phyloP scores from a whole-genome alignment of 1,140 invertebrate genomes.

The Drosophila seguyi region DNA sequence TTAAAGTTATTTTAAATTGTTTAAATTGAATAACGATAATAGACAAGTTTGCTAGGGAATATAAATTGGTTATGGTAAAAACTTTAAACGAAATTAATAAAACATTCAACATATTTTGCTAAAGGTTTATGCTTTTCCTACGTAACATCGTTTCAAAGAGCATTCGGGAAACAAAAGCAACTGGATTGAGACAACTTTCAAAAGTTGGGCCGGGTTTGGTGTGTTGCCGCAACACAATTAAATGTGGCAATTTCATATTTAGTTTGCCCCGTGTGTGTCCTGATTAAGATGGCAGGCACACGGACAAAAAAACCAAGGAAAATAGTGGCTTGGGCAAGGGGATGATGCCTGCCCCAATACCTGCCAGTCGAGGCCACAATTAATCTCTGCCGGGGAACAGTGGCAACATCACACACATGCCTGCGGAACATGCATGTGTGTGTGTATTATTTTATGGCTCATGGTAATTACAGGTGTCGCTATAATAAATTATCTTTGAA shows the following conservation, averaged over 20 bases:
- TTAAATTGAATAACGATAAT: too few species aligned
- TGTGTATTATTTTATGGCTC: slow-evolving; percentile 77
- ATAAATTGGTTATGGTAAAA: neutral
- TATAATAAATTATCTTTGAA: slow-evolving; percentile 84
- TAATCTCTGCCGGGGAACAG: slow-evolving; percentile 36
- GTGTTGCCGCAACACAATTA: slow-evolving; percentile 67
- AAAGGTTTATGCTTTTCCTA: too few species aligned
- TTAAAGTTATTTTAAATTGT: neutral
- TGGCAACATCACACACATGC: slow-evolving; percentile 11
- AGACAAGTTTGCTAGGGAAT: too few species aligned
- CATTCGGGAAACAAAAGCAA: neutral
- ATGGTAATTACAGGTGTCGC: slow-evolving; percentile 83
- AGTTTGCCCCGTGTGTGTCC: slow-evolving; percentile 40
- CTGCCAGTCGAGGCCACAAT: slow-evolving; percentile 46
- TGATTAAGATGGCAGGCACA: slow-evolving; percentile 48
- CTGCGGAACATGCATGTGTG: slow-evolving; percentile 35
- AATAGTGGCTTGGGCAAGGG: neutral
- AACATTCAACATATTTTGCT: too few species aligned
- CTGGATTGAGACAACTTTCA: slow-evolving; percentile 16
- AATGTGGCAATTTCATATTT: slow-evolving; percentile 75
- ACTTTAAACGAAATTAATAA: neutral
- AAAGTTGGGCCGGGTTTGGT: neutral
- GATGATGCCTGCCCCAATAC: slow-evolving; percentile 27
- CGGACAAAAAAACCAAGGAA: neutral
- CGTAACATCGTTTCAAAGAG: neutral